These are phyloP conservation scores for Cylindroiulus punctatus DNA, from an alignment of 2,888 invertebrate genomes.

Conservation along the genomic window DNA sequence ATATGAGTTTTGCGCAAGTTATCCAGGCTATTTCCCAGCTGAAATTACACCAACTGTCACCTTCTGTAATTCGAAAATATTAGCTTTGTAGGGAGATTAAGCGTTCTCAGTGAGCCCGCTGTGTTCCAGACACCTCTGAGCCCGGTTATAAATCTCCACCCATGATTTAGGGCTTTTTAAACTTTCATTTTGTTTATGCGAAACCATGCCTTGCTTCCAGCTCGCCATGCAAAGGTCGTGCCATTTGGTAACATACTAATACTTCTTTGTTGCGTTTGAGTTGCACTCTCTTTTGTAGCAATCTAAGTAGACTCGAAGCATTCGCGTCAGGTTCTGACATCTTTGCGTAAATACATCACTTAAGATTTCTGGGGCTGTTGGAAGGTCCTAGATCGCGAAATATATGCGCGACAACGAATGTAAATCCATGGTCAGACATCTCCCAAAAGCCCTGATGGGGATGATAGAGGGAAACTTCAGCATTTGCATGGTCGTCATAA, in stretches of 20 bases:
- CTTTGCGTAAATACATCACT: not conserved
- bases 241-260: not conserved
- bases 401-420: not conserved
- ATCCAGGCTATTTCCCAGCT: not conserved
- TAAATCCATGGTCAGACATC: no score
- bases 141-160: not conserved
- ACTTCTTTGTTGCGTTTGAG: not conserved
- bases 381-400: not conserved
- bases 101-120: not conserved
- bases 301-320: not conserved
- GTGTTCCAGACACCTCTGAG: not conserved
- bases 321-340: not conserved
- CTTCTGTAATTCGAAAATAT: not conserved
- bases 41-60: constrained; percentile 18
- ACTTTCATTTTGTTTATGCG: not conserved
- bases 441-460: no score
- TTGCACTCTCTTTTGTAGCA: not conserved
- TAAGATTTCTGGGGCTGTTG: not conserved
- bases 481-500: no score
- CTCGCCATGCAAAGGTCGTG: not conserved
- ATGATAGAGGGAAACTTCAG: no score
- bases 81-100: not conserved
- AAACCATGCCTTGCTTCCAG: not conserved
- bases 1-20: not conserved
- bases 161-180: not conserved